Evolutionary conservation across 2,888 invertebrate species (phyloP), one percentile per base, ranked within the genome.

Genomic region (Drosophila neoperkinsi): DNA sequence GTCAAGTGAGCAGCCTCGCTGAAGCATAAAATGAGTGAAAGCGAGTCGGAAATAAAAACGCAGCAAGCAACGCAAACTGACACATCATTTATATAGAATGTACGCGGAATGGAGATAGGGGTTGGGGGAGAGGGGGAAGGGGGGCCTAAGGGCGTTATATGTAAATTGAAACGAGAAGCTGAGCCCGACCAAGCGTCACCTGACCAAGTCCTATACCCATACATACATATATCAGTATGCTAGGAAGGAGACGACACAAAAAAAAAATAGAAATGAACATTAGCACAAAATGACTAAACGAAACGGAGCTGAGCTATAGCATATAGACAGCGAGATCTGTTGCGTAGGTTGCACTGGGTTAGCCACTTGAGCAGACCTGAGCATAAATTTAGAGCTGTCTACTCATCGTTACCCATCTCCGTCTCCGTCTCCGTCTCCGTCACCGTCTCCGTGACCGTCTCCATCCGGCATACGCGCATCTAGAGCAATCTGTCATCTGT

Each of bases 1-100:
- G 78, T 77, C 79, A 79, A 84, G 81, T 77, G 74, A 83, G 80
- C 78, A 74, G 71, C 85, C 65, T 66, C 77, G 73, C 69, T 79
- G 75, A 75, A 81, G 77, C 88, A 82, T 88, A 83, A 82, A 88
- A 88, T 90, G 85, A 88, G 81, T 76, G 87, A 81, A 84, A 80
- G 80, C 78, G 69, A 80, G 74, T 86, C 72, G 80, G 80, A 82
- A 76, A 75, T 85, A 88, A 88, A 81, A 86, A 83, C 87, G 90
- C 84, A 88, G 80, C 74, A 69, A 78, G 87, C 85, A 90, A 89
- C 87, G 69, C 89, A 86, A 90, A 77, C 85, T 82, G 91, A 88
- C 91, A 90, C 91, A 84, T 90, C 91, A 90, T 91, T 91, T 90
- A 91, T 88, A 86, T 83, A 51, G 70, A 50, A 56, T 18, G 46